Evolutionary conservation across 2,113 vertebrate genomes (phyloP).

Genomic region (Dolichotis patagonum): DNA sequence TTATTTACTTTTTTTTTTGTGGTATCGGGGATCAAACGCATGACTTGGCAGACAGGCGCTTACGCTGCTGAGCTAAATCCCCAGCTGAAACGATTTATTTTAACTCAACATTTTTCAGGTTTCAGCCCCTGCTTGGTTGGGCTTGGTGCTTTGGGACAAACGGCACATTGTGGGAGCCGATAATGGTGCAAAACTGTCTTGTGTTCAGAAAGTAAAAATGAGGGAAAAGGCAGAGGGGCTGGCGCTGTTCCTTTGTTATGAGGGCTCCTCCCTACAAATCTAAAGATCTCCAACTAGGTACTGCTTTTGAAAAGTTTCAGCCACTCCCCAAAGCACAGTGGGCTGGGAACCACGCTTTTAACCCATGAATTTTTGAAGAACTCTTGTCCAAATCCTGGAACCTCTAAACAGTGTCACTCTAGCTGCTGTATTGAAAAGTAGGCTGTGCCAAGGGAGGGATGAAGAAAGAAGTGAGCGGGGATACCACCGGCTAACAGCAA

Average conservation of each 20-base stretch:
- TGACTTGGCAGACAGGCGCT: too few species aligned
- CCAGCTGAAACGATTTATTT: not conserved
- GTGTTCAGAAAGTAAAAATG: not conserved
- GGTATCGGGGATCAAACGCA: too few species aligned
- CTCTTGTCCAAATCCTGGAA: not conserved
- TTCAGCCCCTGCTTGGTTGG: not conserved
- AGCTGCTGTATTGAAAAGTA: not conserved
- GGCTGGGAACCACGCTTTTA: not conserved
- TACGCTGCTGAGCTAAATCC: too few species aligned
- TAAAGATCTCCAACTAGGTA: not conserved
- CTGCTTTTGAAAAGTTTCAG: not conserved
- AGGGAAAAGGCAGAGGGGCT: not conserved
- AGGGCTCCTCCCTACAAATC: rapidly evolving
- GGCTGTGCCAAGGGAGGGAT: not conserved
- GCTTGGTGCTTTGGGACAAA: too few species aligned
- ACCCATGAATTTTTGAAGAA: too few species aligned
- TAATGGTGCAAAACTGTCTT: not conserved
- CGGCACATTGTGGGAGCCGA: too few species aligned
- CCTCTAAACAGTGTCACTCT: not conserved
- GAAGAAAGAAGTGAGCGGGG: not conserved
- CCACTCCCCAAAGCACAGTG: too few species aligned
- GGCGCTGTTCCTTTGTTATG: not conserved
- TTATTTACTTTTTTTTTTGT: not conserved
- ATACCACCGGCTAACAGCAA: not conserved
- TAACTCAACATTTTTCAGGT: not conserved